Evolutionary conservation across 2,113 vertebrate species (phyloP).

Genomic region (Cyphomyrus plagiostoma): DNA sequence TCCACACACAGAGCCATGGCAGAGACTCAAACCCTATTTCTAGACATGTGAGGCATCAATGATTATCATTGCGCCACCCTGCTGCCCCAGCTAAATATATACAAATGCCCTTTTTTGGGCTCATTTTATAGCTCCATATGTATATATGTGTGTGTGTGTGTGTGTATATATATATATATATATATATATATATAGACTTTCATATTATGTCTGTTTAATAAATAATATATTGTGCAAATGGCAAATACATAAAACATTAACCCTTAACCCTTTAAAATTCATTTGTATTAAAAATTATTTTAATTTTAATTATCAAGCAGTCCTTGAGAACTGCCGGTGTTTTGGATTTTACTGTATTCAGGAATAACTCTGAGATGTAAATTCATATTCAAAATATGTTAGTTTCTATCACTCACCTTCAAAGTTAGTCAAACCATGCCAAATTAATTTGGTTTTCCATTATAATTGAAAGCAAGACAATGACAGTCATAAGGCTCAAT

Average conservation of each 20-base stretch:
- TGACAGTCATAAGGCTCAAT: background rate
- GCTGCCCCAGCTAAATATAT: background rate
- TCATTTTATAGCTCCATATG: background rate
- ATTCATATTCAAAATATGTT: background rate
- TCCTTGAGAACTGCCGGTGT: background rate
- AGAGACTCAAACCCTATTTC: too few species aligned
- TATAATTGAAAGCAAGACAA: background rate
- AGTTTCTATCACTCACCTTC: background rate
- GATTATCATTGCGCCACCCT: too few species aligned
- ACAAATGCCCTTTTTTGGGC: background rate
- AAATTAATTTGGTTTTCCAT: background rate
- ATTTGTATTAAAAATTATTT: background rate
- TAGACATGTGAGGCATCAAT: too few species aligned
- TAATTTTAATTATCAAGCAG: background rate
- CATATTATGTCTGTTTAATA: background rate
- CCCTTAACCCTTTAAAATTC: background rate
- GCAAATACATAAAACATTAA: background rate
- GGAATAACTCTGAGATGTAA: background rate
- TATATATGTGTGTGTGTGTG: too few species aligned
- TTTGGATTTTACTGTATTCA: background rate
- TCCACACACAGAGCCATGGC: too few species aligned
- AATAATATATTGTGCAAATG: background rate
- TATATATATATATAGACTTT: too few species aligned
- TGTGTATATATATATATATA: too few species aligned
- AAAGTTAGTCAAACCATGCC: background rate